Evolutionary conservation across 2,888 invertebrate genomes (phyloP).

Genomic region (Pachymerium ferrugineum): DNA sequence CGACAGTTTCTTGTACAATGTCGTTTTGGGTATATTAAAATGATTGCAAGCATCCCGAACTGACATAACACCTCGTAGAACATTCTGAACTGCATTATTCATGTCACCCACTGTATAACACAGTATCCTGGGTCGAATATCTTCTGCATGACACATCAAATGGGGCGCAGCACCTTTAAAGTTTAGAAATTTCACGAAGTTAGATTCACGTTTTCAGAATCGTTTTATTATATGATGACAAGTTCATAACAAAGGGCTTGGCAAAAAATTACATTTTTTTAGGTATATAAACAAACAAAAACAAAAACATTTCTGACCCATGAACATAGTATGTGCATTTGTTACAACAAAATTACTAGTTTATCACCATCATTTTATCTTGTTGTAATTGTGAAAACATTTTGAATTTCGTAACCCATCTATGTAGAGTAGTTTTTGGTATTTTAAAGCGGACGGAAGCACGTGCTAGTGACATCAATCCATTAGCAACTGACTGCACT

Average conservation of each 20-base stretch:
- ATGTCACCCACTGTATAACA: not conserved
- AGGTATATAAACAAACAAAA: no score
- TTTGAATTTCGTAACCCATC: not conserved
- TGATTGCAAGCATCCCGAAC: not conserved
- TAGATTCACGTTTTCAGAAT: no score
- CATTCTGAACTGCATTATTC: not conserved
- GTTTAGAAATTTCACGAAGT: not conserved
- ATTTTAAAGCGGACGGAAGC: not conserved
- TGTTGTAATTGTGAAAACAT: not conserved
- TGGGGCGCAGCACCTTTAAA: not conserved
- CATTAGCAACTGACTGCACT: not conserved
- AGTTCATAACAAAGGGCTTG: no score
- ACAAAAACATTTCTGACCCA: no score
- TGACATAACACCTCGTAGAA: not conserved
- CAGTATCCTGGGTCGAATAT: not conserved
- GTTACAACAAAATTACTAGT: no score
- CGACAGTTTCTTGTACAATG: not conserved
- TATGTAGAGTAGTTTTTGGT: conserved; percentile 21
- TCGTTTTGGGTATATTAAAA: not conserved
- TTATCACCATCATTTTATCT: not conserved
- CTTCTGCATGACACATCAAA: not conserved
- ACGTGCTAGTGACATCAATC: not conserved
- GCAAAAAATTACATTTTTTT: no score
- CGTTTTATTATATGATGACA: no score
- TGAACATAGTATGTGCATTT: no score